A percentile compares a stretch with the other conserved stretches of the same genome.
These are phyloP conservation scores for Lingula anatina DNA, from an alignment of 2,888 invertebrate genomes.

Conservation along the genomic window DNA sequence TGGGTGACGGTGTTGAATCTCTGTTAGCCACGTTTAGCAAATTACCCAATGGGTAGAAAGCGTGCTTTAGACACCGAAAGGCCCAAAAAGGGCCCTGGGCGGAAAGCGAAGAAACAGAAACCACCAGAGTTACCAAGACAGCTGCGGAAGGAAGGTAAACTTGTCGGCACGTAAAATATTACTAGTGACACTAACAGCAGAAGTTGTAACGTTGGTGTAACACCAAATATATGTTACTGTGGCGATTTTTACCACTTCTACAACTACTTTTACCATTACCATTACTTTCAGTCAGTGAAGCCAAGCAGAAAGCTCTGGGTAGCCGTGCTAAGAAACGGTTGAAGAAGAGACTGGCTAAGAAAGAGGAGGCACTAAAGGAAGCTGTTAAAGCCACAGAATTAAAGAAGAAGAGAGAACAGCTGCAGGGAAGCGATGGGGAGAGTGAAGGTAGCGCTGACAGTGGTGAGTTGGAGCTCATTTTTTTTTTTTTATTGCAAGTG, in stretches of 20 bases:
- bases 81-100: conserved; percentile 74
- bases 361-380: conserved; percentile 14
- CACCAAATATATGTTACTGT: not conserved
- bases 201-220: too few species aligned
- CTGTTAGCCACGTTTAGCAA: too few species aligned
- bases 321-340: not conserved
- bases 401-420: conserved; percentile 9
- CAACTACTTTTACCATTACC: too few species aligned
- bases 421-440: conserved; percentile 2
- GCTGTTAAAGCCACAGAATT: conserved; percentile 10
- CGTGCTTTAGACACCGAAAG: conserved; percentile 25
- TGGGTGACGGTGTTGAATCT: too few species aligned
- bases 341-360: conserved; percentile 7
- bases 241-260: not conserved
- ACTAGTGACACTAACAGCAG: too few species aligned
- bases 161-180: too few species aligned
- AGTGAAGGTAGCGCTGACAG: too few species aligned
- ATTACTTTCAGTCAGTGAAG: not conserved
- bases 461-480: not conserved
- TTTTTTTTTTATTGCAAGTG: not conserved
- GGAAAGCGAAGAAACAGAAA: conserved; percentile 80
- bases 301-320: not conserved
- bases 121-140: conserved; percentile 67
- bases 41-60: conserved; percentile 39
- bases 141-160: too few species aligned